Conservation (phyloP, 2,888 invertebrate species). For the Drosophila paranaensis region DNA sequence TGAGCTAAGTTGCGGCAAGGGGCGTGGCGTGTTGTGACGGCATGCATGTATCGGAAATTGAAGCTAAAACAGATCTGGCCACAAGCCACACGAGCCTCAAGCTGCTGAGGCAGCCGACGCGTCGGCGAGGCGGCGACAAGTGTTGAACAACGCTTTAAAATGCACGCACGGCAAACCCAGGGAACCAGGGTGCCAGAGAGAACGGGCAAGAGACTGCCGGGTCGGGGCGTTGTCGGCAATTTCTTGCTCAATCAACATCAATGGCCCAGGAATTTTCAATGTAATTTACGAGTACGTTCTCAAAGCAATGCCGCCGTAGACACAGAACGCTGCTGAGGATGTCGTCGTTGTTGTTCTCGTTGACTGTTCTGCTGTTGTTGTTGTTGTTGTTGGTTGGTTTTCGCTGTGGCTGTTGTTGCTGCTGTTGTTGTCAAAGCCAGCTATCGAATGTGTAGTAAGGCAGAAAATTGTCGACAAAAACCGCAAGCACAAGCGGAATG, state of each 20-base stretch:
- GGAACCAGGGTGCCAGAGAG: slow-evolving; percentile 13
- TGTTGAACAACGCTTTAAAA: slow-evolving; percentile 58
- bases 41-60: slow-evolving; percentile 61
- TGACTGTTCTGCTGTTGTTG: slow-evolving; percentile 38
- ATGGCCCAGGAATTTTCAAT: slow-evolving; percentile 78
- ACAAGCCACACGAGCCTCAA: slow-evolving; percentile 24
- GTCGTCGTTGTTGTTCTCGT: slow-evolving; percentile 30
- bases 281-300: slow-evolving; percentile 71
- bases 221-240: slow-evolving; percentile 79
- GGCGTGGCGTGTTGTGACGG: slow-evolving; percentile 22
- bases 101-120: neutral
- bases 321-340: slow-evolving; percentile 17
- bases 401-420: slow-evolving; percentile 1
- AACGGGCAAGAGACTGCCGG: slow-evolving; percentile 27
- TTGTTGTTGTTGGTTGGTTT: slow-evolving; percentile 26
- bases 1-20: slow-evolving; percentile 15
- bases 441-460: slow-evolving; percentile 70
- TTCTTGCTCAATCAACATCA: slow-evolving; percentile 81
- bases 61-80: slow-evolving; percentile 57
- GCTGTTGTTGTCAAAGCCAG: slow-evolving; percentile 63
- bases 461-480: slow-evolving; percentile 74
- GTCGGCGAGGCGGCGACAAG: slow-evolving; percentile 33
- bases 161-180: slow-evolving; percentile 30
- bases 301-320: slow-evolving; percentile 52
- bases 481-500: slow-evolving; percentile 48